Base-by-base conservation (phyloP, 1,140 invertebrate species). In the Drosophila dunni region DNA sequence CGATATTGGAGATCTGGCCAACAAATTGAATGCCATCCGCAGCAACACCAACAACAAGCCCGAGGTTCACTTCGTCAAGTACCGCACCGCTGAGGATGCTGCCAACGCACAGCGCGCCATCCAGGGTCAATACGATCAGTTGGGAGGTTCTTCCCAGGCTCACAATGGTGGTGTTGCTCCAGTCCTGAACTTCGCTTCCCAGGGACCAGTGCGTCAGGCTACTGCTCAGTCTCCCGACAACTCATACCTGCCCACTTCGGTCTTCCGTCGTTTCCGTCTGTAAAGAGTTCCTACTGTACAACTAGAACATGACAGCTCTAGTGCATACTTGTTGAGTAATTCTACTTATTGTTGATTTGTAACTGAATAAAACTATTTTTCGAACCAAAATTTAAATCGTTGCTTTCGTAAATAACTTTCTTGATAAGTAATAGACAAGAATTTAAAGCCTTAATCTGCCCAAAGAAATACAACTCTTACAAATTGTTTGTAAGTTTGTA, bases 51-150 rank as follows among this genome's bases (percentile, higher is more conserved):
- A 79, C 75, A 75, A 89, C 68, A 83, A 82, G 65, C 86, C 86
- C 48, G 86, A 90, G 64, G 84, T 90, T 8, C 86, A 88, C 65
- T 90, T 90, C 51, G 84, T 90, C 72, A 90, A 91, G 64, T 90
- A 91, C 71, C 73, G 88, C 20, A 90, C 85, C 33, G 67, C 75
- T 9, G 81, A 91, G 72, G 85, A 91, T 64, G 88, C 88, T 63
- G 78, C 78, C 65, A 86, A 91, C 15, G 88, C 88, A 7, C 88
- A 91, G 65, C 70, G 70, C 4, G 81, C 84, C 34, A 91, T 91
- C 45, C 88, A 91, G 51, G 20, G 17, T 0, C 88, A 91, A 71
- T 91, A 91, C 73, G 88, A 91, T 45, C 51, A 63, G 36, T 38
- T 91, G 61, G 84, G 85, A 44, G 88, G 88, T n/a, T 24, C 75